A percentile compares a stretch with the other conserved stretches of the same genome.
Evolutionary conservation across 2,888 invertebrate genomes (phyloP).

Genomic region (Chelonus formosanus): DNA sequence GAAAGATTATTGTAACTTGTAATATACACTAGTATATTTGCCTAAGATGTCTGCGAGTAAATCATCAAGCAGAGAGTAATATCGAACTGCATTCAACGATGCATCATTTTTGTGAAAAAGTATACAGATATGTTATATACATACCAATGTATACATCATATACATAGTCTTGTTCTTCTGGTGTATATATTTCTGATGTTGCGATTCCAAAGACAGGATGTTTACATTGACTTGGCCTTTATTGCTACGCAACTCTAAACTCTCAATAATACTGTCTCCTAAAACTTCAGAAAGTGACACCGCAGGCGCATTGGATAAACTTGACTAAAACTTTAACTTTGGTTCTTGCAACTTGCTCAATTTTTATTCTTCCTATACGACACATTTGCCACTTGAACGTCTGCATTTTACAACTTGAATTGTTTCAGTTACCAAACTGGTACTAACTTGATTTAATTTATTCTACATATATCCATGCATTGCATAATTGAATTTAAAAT

Average conservation of each 20-base stretch:
- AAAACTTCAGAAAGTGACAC: slow-evolving; percentile 22
- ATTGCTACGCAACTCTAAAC: slow-evolving; percentile 43
- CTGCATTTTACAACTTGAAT: too few species aligned
- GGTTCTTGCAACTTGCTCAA: too few species aligned
- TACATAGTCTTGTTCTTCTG: too few species aligned
- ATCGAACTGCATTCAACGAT: background rate
- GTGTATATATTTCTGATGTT: slow-evolving; percentile 22
- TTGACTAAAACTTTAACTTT: background rate
- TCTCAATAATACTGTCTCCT: background rate
- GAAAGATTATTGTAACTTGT: too few species aligned
- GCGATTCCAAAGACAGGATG: slow-evolving; percentile 51
- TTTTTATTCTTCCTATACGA: background rate
- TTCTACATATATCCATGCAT: too few species aligned
- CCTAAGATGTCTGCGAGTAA: too few species aligned
- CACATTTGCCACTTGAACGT: too few species aligned
- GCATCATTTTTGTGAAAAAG: background rate
- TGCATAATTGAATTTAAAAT: too few species aligned
- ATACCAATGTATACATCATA: background rate
- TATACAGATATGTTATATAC: background rate
- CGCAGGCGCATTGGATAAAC: slow-evolving; percentile 11
- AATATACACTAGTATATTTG: too few species aligned
- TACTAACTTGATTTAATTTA: too few species aligned
- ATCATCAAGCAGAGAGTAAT: too few species aligned
- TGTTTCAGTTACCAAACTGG: too few species aligned
- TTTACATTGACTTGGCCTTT: slow-evolving; percentile 53